phyloP scores from a whole-genome alignment of 2,797 vertebrate genomes.

The Epinephelus malabaricus region DNA sequence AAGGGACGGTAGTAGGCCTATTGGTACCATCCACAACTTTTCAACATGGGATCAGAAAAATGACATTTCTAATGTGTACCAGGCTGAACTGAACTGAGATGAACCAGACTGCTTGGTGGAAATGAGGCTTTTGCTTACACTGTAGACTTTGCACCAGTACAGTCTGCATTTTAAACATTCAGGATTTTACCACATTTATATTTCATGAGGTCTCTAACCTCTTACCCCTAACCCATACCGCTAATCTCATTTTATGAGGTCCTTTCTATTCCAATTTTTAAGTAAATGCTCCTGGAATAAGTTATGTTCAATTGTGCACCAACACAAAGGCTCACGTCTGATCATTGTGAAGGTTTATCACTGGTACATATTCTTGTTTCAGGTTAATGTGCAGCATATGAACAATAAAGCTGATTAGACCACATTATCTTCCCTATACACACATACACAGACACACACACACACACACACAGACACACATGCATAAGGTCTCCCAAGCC shows the following conservation, averaged over 20 bases:
- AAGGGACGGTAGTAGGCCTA: too few species aligned
- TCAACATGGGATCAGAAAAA: too few species aligned
- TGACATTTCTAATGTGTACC: too few species aligned
- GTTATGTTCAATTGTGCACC: conserved; percentile 12
- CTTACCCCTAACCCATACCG: too few species aligned
- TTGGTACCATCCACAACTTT: too few species aligned
- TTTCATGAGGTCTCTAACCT: too few species aligned
- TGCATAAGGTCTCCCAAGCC: not conserved
- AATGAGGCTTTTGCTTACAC: not conserved
- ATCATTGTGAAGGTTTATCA: not conserved
- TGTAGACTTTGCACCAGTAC: not conserved
- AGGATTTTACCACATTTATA: not conserved
- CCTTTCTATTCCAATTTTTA: not conserved
- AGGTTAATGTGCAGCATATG: conserved; percentile 18
- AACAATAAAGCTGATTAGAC: conserved; percentile 26
- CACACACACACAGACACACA: not conserved
- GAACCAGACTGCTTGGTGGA: too few species aligned
- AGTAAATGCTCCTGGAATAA: not conserved
- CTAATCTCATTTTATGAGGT: not conserved
- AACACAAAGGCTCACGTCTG: not conserved
- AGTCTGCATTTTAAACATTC: not conserved
- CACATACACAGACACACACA: conserved; percentile 8
- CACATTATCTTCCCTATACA: not conserved
- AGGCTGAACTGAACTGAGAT: too few species aligned
- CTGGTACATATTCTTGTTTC: conserved; percentile 13